Conservation (phyloP, 2,113 vertebrate genomes). For the Rhabdomys dilectus region DNA sequence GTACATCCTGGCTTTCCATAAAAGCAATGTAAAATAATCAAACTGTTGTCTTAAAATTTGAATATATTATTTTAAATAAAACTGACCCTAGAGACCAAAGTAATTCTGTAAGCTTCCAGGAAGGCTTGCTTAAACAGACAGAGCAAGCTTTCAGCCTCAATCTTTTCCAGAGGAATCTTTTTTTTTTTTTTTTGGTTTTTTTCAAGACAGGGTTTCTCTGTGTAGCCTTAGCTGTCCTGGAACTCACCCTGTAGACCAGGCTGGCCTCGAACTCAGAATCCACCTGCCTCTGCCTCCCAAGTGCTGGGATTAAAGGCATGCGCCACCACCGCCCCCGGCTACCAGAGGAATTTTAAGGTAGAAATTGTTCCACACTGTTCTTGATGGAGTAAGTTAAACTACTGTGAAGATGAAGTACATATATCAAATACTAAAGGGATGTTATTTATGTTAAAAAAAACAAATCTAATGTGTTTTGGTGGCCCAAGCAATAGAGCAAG, state of each 20-base stretch:
- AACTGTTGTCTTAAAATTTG: neutral
- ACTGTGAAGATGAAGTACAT: neutral
- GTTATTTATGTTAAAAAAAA: neutral
- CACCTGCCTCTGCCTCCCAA: too few species aligned
- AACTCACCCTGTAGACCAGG: too few species aligned
- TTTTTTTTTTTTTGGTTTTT: too few species aligned
- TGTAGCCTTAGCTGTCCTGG: too few species aligned
- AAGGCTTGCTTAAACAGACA: neutral
- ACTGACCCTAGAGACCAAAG: neutral
- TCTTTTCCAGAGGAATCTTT: neutral
- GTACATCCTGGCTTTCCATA: neutral
- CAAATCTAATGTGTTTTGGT: neutral
- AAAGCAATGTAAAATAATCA: neutral
- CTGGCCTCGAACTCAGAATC: too few species aligned
- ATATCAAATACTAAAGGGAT: neutral
- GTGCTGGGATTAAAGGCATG: too few species aligned
- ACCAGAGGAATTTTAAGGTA: neutral
- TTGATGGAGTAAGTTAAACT: neutral
- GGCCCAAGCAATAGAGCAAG: neutral
- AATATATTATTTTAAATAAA: constrained; percentile 48
- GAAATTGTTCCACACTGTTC: neutral
- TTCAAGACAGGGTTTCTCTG: too few species aligned
- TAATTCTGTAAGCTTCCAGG: neutral
- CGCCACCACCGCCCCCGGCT: too few species aligned
- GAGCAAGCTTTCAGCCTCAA: neutral